Percentiles rank a stretch among this genome's conserved stretches.
Evolutionary conservation across 2,888 invertebrate genomes (phyloP).

Genomic region (Loripinus fragilis): DNA sequence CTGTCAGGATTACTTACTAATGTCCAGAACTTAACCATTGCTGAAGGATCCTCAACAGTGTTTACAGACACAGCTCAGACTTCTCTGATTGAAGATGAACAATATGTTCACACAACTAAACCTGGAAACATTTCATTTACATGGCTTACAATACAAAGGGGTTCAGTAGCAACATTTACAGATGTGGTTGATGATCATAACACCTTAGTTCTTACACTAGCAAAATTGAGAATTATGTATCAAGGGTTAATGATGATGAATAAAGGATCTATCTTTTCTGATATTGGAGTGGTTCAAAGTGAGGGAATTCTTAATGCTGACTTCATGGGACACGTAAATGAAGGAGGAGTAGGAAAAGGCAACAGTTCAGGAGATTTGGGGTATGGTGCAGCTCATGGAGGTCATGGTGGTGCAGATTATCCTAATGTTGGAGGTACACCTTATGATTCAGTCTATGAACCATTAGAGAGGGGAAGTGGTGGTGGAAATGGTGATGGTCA

Average conservation of each 20-base stretch:
- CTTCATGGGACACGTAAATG: conserved; percentile 58
- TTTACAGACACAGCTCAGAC: conserved; percentile 72
- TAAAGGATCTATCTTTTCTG: conserved; percentile 64
- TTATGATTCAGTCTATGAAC: conserved; percentile 70
- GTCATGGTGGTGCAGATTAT: conserved; percentile 73
- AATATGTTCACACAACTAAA: conserved; percentile 62
- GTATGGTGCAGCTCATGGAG: conserved; percentile 73
- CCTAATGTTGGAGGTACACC: conserved; percentile 64
- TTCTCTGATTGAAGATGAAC: conserved; percentile 66
- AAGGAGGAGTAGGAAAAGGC: conserved; percentile 64
- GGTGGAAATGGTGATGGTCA: conserved; percentile 70
- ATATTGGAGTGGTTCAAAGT: conserved; percentile 70
- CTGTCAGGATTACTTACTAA: conserved; percentile 68
- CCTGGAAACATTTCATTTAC: conserved; percentile 70
- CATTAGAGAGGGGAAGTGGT: conserved; percentile 69
- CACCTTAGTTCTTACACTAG: conserved; percentile 61
- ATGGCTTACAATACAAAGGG: conserved; percentile 68
- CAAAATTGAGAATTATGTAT: conserved; percentile 66
- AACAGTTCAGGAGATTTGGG: conserved; percentile 48
- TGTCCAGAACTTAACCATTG: conserved; percentile 73
- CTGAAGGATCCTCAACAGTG: conserved; percentile 66
- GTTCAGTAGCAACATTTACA: conserved; percentile 62
- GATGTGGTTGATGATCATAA: conserved; percentile 57
- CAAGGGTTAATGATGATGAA: conserved; percentile 69
- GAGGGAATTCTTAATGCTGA: conserved; percentile 62